Evolutionary conservation across 2,113 vertebrate genomes (phyloP).

Genomic region (Carassius gibelio): DNA sequence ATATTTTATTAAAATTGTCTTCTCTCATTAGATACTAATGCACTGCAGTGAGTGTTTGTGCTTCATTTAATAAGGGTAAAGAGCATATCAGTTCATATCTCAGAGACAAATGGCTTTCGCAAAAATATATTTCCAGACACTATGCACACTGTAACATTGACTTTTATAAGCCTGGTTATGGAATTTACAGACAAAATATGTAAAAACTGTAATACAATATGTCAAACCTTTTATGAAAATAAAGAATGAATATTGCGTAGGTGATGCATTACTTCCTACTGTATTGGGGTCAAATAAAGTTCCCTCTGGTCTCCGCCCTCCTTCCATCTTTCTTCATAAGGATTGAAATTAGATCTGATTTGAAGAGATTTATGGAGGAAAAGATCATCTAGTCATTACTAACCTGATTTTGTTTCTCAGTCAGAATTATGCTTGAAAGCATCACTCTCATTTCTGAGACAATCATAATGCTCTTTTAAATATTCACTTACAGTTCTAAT

Average conservation of each 20-base stretch:
- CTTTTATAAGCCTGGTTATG: neutral
- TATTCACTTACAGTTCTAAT: neutral
- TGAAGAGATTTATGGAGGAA: neutral
- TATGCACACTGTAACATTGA: neutral
- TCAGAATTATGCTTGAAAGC: constrained; percentile 14
- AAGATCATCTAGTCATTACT: constrained; percentile 16
- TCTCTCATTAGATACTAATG: neutral
- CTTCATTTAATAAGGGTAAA: neutral
- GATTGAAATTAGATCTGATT: constrained; percentile 33
- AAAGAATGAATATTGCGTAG: neutral
- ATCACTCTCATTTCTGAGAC: constrained; percentile 4
- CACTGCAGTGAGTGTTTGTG: neutral
- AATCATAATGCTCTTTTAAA: constrained; percentile 16
- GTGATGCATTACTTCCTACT: neutral
- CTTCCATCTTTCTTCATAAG: neutral
- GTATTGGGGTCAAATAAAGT: neutral
- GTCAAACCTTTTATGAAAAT: neutral
- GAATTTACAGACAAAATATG: neutral
- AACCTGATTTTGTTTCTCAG: constrained; percentile 10
- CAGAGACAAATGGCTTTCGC: constrained; percentile 1
- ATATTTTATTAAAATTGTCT: neutral
- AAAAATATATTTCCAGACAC: neutral
- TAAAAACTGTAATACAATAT: neutral
- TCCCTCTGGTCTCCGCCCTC: neutral
- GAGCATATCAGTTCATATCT: neutral